Conservation (phyloP, 1,140 invertebrate genomes). For the Sminthurides bifidus region DNA sequence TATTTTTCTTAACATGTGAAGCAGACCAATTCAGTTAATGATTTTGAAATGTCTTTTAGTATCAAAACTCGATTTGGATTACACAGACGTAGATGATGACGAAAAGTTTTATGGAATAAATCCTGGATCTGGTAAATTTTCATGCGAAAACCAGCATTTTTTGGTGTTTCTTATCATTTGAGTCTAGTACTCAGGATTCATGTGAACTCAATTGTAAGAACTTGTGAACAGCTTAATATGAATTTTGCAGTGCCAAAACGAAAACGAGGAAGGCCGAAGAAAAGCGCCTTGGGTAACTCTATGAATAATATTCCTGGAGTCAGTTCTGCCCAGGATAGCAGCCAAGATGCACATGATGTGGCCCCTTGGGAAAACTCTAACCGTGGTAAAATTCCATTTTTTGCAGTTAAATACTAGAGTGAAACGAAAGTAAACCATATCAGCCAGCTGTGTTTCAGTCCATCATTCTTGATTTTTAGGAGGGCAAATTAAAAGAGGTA, state of each 20-base stretch:
- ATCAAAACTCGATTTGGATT: background rate
- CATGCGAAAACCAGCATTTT: no score
- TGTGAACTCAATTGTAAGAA: background rate
- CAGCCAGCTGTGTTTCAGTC: background rate
- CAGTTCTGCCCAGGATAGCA: background rate
- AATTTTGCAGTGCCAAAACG: background rate
- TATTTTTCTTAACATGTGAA: no score
- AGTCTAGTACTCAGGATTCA: no score
- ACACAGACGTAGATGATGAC: background rate
- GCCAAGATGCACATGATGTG: background rate
- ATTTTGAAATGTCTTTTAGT: no score
- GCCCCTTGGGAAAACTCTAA: background rate
- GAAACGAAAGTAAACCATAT: background rate
- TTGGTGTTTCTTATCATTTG: no score
- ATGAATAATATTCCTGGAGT: background rate
- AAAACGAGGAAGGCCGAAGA: conserved; percentile 3
- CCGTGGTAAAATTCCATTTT: background rate
- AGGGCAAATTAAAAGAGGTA: conserved; percentile 2
- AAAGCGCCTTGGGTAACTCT: background rate
- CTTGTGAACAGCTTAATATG: no score
- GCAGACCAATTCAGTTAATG: no score
- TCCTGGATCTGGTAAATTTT: no score
- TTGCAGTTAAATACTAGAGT: background rate
- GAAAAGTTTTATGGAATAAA: no score
- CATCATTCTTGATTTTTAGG: background rate